A percentile compares a stretch with the other conserved stretches of the same genome.
Evolutionary conservation across 30 jellyfish, hydroid and myxozoan species (phyloP).

Genomic region (Aurelia coerulea): DNA sequence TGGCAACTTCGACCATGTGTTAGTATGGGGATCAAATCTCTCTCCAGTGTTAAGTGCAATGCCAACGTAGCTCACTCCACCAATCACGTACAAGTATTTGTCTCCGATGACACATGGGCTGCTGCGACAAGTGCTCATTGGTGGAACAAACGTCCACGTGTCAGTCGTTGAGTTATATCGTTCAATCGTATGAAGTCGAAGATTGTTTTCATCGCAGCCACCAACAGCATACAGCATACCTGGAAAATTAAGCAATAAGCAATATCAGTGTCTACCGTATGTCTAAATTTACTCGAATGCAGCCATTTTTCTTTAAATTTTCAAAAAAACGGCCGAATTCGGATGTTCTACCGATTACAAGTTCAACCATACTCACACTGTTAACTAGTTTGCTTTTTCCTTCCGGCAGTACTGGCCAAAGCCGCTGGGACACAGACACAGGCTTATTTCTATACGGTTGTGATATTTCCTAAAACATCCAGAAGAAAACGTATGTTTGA

Average conservation of each 20-base stretch:
- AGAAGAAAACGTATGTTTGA: too few relatives aligned
- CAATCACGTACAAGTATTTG: slow-evolving; percentile 90
- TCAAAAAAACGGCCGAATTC: too few relatives aligned
- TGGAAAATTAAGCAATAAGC: slow-evolving; percentile 1
- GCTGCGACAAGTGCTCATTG: slow-evolving; percentile 98
- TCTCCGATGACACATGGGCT: slow-evolving; percentile 95
- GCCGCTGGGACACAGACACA: too few relatives aligned
- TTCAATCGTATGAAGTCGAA: slow-evolving; percentile 93
- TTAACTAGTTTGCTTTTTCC: too few relatives aligned
- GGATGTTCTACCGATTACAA: too few relatives aligned
- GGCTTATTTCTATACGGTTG: too few relatives aligned
- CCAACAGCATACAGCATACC: slow-evolving; percentile 98
- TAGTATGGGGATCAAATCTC: slow-evolving; percentile 93
- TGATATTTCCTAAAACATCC: too few relatives aligned
- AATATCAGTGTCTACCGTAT: neutral
- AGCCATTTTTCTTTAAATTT: too few relatives aligned
- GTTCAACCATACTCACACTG: too few relatives aligned
- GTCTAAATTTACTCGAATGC: too few relatives aligned
- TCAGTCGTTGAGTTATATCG: slow-evolving; percentile 96
- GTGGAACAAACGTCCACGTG: slow-evolving; percentile 95
- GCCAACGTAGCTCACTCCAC: slow-evolving; percentile 99
- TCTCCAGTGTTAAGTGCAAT: slow-evolving; percentile 88
- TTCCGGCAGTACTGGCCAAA: too few relatives aligned
- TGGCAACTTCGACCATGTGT: slow-evolving; percentile 83
- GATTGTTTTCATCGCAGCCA: slow-evolving; percentile 97